A percentile compares a stretch with the other conserved stretches of the same genome.
Conservation (phyloP, 1,140 invertebrate species). For the Pseudoatta argentina region DNA sequence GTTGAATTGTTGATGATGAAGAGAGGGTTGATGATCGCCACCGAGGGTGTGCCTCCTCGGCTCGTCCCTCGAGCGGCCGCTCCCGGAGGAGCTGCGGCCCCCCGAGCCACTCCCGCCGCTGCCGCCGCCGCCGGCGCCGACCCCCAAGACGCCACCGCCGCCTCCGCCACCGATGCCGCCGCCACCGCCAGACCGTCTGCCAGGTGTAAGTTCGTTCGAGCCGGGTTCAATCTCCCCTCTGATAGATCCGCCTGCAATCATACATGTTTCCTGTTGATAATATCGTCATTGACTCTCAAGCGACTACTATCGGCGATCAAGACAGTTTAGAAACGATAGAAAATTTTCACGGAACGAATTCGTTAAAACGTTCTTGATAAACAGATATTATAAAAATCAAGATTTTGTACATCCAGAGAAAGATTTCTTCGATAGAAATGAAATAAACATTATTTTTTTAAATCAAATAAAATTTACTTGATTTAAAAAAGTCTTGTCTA, state of each 20-base stretch:
- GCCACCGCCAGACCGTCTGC: conserved; percentile 73
- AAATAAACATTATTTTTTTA: too few species aligned
- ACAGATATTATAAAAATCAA: neutral
- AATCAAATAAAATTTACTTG: too few species aligned
- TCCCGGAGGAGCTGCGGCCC: conserved; percentile 83
- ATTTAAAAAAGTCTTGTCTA: too few species aligned
- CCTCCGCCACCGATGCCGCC: conserved; percentile 73
- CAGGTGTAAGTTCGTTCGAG: conserved; percentile 82
- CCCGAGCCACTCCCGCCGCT: conserved; percentile 77
- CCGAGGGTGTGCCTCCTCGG: conserved; percentile 90
- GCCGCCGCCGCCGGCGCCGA: conserved; percentile 48
- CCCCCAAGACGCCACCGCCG: conserved; percentile 75
- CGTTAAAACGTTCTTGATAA: neutral
- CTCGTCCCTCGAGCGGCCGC: conserved; percentile 88
- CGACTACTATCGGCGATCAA: neutral
- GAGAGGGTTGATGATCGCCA: conserved; percentile 88
- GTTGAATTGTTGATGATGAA: conserved; percentile 87
- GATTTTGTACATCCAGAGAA: neutral
- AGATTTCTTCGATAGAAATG: too few species aligned
- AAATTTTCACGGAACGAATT: neutral
- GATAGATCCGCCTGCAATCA: conserved; percentile 82
- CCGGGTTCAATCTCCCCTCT: conserved; percentile 82
- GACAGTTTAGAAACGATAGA: neutral
- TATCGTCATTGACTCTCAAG: neutral
- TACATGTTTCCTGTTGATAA: conserved; percentile 18